These are phyloP conservation scores for Hydriomena furcata DNA, from an alignment of 2,888 invertebrate species.

Conservation along the genomic window DNA sequence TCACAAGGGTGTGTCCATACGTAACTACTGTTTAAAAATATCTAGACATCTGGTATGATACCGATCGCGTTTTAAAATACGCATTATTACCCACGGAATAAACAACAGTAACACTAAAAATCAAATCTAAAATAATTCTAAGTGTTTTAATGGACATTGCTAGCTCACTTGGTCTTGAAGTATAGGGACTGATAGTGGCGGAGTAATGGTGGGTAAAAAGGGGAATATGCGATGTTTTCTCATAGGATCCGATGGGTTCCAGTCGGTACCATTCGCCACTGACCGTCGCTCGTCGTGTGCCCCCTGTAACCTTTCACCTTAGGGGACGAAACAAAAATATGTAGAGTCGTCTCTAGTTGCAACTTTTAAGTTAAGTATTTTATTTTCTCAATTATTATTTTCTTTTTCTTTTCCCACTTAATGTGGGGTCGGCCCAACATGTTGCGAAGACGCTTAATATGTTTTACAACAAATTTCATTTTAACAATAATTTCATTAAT, in stretches of 20 bases:
- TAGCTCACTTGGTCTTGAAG: neutral
- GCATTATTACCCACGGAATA: constrained; percentile 14
- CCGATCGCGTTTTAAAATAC: constrained; percentile 8
- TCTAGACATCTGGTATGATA: constrained; percentile 13
- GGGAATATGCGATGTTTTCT: constrained; percentile 29
- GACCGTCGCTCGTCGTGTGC: constrained; percentile 77
- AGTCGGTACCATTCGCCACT: constrained; percentile 74
- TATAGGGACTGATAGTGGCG: neutral
- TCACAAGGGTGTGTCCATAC: neutral
- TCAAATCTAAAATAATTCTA: constrained; percentile 3
- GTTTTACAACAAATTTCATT: no score
- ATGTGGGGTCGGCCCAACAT: no score
- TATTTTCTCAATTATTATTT: no score
- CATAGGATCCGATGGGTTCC: constrained; percentile 53
- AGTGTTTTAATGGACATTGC: constrained; percentile 29
- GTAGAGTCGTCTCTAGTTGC: constrained; percentile 43
- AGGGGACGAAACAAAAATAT: constrained; percentile 54
- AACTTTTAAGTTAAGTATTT: no score
- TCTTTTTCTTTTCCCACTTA: no score
- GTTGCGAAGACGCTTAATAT: no score
- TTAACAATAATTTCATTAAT: no score
- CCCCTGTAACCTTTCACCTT: constrained; percentile 78
- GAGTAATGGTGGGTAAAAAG: constrained; percentile 21
- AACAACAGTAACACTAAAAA: constrained; percentile 13
- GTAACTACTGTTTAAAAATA: constrained; percentile 13